Evolutionary conservation across 2,113 vertebrate species (phyloP), one percentile per base, ranked within the genome.

Genomic region (Catagonus wagneri): DNA sequence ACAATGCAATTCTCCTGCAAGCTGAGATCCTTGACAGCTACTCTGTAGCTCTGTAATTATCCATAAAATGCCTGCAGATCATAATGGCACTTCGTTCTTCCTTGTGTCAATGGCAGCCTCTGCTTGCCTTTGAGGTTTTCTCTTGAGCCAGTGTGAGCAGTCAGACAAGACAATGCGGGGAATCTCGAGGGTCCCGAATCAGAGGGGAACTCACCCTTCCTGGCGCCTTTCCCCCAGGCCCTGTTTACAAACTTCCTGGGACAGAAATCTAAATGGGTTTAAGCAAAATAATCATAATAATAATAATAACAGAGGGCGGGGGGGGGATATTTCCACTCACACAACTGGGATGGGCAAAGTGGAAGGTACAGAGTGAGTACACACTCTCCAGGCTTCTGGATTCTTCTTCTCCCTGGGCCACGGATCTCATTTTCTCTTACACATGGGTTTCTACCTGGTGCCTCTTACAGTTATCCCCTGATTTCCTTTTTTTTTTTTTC

Each of bases 111-210:
- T 0, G 39, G 71, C 52, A 23, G 74, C 32, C 90, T 85, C 84
- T 83, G 54, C 36, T 87, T 68, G 12, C 34, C 58, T 34, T 89
- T 22, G 90, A 29, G 0, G 72, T 39, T 2, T 1, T 25, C 36
- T 0, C 16, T 86, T 29, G 68, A 83, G 54, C 44, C 72, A 79
- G 66, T 0, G 0, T 0, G 60, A 76, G 84, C 96, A 92, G 56
- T 22, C 0, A 0, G 11, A 14, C 0, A 0, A 72, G 63, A 39
- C 3, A 0, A 0, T 19, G 12, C 1, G 0, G 39, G 25, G 10
- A 94, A 20, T 13, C 1, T 9, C 36, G 74, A n/a, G 68, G 16
- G 25, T 39, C 83, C 81, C 14, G 2, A 60, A 12, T 54, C 87
- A 17, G 23, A 78, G 52, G 12, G 61, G 44, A 60, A 20, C 19